These are phyloP conservation scores for Chondrilla cf. caribensis DNA, from an alignment of 37 sponge, comb jelly and placozoan species.

Conservation along the genomic window DNA sequence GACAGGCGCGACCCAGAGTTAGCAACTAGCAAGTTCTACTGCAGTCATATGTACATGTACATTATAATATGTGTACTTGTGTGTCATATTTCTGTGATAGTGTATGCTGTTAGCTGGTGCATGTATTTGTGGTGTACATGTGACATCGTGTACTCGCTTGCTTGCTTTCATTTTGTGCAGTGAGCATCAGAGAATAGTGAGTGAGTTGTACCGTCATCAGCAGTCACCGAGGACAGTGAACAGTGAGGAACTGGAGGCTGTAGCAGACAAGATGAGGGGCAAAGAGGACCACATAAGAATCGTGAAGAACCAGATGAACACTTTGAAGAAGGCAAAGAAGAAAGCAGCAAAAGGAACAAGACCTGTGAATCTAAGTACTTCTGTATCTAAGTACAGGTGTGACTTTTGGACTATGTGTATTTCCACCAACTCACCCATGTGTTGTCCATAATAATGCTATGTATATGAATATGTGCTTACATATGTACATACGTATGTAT, in stretches of 20 bases:
- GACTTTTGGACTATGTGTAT: no score
- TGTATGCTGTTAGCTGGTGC: background rate
- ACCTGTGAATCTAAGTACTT: background rate
- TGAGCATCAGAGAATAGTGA: conserved; percentile 51
- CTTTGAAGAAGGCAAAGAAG: background rate
- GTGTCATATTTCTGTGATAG: no score
- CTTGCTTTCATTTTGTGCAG: background rate
- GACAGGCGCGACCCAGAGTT: no score
- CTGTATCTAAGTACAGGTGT: no score
- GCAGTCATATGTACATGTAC: no score
- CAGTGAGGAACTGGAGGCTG: conserved; percentile 19
- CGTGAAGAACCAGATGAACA: conserved; percentile 21
- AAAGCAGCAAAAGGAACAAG: conserved; percentile 11
- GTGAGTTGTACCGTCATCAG: background rate
- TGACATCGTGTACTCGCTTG: no score
- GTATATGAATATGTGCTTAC: no score
- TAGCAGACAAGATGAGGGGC: conserved; percentile 39
- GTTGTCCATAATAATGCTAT: no score
- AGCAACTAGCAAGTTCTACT: no score
- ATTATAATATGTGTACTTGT: no score
- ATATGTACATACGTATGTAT: no score
- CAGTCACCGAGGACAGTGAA: background rate
- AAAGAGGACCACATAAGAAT: conserved; percentile 55
- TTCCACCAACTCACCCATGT: background rate
- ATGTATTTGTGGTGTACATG: no score